Conservation (phyloP, 2,797 vertebrate species). For the Eleutherodactylus coqui region DNA sequence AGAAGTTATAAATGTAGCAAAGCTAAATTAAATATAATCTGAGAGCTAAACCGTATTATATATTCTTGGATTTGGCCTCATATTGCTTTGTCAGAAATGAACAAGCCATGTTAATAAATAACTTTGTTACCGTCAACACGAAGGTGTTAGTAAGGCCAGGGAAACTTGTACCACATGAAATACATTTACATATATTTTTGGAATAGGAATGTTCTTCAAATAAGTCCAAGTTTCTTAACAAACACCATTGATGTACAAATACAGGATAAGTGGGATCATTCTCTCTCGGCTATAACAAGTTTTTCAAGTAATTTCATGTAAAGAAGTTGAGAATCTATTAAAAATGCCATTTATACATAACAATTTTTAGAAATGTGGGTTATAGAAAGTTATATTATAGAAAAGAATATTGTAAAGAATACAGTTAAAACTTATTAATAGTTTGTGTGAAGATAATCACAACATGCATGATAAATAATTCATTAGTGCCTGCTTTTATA, state of each 20-base stretch:
- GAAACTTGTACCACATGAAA: conserved; percentile 29
- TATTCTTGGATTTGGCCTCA: conserved; percentile 19
- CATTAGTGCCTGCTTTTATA: too few species aligned
- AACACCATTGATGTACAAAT: not conserved
- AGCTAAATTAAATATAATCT: not conserved
- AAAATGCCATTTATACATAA: not conserved
- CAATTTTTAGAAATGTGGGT: not conserved
- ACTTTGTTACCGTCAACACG: conserved; percentile 37
- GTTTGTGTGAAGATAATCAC: not conserved
- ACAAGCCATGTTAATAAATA: conserved; percentile 23
- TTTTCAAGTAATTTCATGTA: not conserved
- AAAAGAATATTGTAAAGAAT: not conserved
- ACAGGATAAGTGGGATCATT: not conserved
- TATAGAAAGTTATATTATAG: not conserved
- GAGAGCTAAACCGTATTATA: not conserved
- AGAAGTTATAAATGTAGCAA: not conserved
- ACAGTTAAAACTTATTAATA: not conserved
- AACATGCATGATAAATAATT: not conserved
- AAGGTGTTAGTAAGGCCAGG: conserved; percentile 23
- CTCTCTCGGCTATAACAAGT: not conserved
- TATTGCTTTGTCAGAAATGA: conserved; percentile 32
- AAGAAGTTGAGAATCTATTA: not conserved
- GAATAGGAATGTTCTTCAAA: conserved; percentile 13
- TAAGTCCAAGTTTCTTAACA: not conserved
- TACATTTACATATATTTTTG: conserved; percentile 44